phyloP scores from a whole-genome alignment of 1,140 invertebrate species.

The Nymphalis io region DNA sequence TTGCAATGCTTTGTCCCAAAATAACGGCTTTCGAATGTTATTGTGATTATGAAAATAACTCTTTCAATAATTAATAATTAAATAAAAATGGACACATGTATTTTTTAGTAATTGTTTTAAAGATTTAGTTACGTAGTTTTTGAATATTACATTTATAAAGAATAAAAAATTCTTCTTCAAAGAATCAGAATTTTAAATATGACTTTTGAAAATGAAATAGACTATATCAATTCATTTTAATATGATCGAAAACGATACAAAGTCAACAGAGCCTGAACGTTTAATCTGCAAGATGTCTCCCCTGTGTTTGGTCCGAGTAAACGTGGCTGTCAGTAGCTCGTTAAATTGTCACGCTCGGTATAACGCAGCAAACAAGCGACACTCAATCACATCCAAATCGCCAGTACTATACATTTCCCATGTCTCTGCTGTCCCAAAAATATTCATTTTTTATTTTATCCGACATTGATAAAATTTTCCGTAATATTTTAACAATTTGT shows the following conservation, averaged over 20 bases:
- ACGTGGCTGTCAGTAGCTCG: slow-evolving; percentile 43
- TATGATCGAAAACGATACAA: slow-evolving; percentile 3
- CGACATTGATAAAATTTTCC: too few species aligned
- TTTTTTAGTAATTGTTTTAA: too few species aligned
- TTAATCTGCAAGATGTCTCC: slow-evolving; percentile 59
- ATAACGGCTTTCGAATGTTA: slow-evolving; percentile 6
- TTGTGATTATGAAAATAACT: slow-evolving; percentile 7
- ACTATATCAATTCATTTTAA: slow-evolving; percentile 16
- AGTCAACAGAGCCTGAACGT: slow-evolving; percentile 29
- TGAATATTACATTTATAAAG: too few species aligned
- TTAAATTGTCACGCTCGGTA: slow-evolving; percentile 58
- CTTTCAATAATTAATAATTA: not conserved
- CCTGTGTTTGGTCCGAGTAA: slow-evolving; percentile 45
- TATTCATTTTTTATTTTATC: not conserved
- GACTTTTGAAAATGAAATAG: too few species aligned
- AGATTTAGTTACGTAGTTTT: too few species aligned
- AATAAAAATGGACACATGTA: not conserved
- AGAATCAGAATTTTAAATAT: too few species aligned
- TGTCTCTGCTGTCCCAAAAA: not conserved
- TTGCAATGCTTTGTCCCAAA: slow-evolving; percentile 17
- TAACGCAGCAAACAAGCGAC: slow-evolving; percentile 42
- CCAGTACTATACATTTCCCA: slow-evolving; percentile 8
- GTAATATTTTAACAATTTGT: too few species aligned
- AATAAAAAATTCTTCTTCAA: too few species aligned
- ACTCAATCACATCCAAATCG: slow-evolving; percentile 28